Evolutionary conservation across 1,140 invertebrate species (phyloP).

Genomic region (Caenorhabditis briggsae): DNA sequence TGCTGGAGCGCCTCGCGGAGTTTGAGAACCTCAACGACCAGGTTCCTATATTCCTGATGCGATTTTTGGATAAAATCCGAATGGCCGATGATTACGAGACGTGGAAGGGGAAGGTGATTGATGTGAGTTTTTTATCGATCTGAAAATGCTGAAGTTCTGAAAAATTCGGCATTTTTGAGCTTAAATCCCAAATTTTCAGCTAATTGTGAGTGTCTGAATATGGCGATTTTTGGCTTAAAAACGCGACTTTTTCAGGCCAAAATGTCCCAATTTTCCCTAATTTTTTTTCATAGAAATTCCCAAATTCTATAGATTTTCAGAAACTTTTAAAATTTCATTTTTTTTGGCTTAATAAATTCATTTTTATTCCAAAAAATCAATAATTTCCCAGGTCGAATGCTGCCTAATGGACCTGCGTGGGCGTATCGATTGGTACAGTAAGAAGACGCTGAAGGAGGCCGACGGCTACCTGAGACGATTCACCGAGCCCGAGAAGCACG

Average conservation of each 20-base stretch:
- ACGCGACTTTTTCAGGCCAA: too few species aligned
- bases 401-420: conserved; percentile 47
- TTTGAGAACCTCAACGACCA: background rate
- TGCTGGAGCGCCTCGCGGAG: background rate
- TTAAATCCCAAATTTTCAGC: too few species aligned
- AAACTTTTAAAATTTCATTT: too few species aligned
- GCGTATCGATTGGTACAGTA: conserved; percentile 30
- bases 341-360: too few species aligned
- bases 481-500: conserved; percentile 32
- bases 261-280: too few species aligned
- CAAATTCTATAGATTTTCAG: too few species aligned
- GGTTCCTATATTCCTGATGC: background rate
- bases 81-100: background rate
- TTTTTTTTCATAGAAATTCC: too few species aligned
- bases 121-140: background rate
- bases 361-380: too few species aligned
- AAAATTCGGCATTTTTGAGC: too few species aligned
- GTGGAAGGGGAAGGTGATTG: conserved; percentile 17
- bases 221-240: too few species aligned
- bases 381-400: background rate
- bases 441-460: background rate
- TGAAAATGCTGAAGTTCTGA: too few species aligned
- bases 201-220: too few species aligned
- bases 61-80: conserved; percentile 19
- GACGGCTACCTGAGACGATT: background rate